Base-by-base conservation (phyloP, 2,113 vertebrate genomes). In the Calidris pygmaea region DNA sequence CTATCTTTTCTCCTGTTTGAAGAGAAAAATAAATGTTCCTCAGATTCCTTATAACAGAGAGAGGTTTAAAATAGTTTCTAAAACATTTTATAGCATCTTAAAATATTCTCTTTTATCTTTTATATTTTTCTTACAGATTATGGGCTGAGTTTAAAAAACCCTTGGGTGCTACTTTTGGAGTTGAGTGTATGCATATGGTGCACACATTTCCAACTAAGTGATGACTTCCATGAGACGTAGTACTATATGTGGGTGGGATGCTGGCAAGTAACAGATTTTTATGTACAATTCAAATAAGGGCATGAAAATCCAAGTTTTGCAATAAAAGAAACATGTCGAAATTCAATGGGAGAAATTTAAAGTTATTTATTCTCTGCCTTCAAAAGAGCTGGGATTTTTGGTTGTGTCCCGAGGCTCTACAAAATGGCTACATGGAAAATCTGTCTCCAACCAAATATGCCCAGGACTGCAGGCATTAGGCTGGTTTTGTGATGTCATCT, bases 21-120 rank as follows among this genome's bases (percentile, higher is more conserved):
- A 89, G 75, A 79, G 59, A 94, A 95, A 93, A 94, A 93, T 87
- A 90, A 95, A 92, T 97, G 94, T 89, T 96, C 95, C 80, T 96
- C 62, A 77, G 88, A 93, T 89, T 95, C 86, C 77, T 92, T 90
- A 9, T 89, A 97, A 93, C 82, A 92, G 88, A 85, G 53, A 87
- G 86, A 95, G 59, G 71, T 95, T 97, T 94, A 95, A 96, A 88
- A 96, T 91, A 83, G 93, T 94, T 96, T 96, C 95, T 98, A 98
- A 97, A 97, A 95, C 89, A 96, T 95, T 98, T 98, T 96, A 98
- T 95, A 87, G 95, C 94, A 96, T 97, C 97, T 98, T 97, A 97
- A 97, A 98, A 97, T 97, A 97, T 66, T 91, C 82, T 84, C 97
- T 98, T 98, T 98, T 97, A 98, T 98, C 98, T 98, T 97, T 98